A percentile compares a stretch with the other conserved stretches of the same genome.
Evolutionary conservation across 2,888 invertebrate genomes (phyloP).

Genomic region (Cabera pusaria): DNA sequence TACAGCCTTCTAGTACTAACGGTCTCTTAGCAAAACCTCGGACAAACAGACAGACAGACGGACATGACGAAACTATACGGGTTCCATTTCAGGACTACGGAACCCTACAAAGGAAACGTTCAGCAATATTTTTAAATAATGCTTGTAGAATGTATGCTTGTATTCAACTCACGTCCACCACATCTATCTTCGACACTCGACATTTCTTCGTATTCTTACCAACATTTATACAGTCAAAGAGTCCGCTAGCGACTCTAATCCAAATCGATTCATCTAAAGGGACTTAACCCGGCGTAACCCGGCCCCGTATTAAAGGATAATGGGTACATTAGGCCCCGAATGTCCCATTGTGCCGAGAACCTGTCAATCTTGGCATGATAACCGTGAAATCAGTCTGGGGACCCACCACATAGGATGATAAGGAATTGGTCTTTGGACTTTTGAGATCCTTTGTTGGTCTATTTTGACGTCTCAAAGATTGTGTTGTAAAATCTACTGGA

Average conservation of each 20-base stretch:
- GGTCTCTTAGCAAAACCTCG: too few species aligned
- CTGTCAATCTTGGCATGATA: conserved; percentile 59
- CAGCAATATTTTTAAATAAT: too few species aligned
- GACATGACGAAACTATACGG: too few species aligned
- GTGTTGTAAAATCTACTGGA: too few species aligned
- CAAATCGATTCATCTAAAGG: conserved; percentile 61
- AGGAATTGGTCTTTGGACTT: conserved; percentile 16
- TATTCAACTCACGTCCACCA: too few species aligned
- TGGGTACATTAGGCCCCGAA: conserved; percentile 50
- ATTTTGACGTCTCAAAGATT: too few species aligned
- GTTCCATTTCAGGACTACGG: too few species aligned
- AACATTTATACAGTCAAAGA: conserved; percentile 30
- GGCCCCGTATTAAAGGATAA: conserved; percentile 70
- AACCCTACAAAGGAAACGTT: too few species aligned
- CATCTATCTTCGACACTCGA: conserved; percentile 1
- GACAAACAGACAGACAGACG: too few species aligned
- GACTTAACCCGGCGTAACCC: conserved; percentile 63
- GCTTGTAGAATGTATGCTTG: too few species aligned
- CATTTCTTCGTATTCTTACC: conserved; percentile 14
- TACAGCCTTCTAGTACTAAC: too few species aligned
- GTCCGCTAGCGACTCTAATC: conserved; percentile 47
- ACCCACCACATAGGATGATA: conserved; percentile 55
- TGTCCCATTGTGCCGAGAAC: conserved; percentile 51
- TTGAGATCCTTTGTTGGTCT: too few species aligned
- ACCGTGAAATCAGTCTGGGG: conserved; percentile 60